Evolutionary conservation across 2,113 vertebrate genomes (phyloP).

Genomic region (Malurus elegans): DNA sequence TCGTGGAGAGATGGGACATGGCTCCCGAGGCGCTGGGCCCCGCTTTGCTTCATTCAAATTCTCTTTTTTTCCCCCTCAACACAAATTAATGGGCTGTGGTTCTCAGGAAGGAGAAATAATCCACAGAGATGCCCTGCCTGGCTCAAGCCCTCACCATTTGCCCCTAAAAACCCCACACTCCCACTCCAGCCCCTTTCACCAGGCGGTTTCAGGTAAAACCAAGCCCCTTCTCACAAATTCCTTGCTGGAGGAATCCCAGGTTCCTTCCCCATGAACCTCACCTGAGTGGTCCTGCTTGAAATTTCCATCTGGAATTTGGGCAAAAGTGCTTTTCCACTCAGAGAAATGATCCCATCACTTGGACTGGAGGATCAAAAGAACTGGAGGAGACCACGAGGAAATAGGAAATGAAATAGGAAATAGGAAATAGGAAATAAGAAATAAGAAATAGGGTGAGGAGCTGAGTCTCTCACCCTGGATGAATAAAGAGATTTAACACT

Average conservation of each 20-base stretch:
- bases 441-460: neutral
- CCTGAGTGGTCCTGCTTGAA: neutral
- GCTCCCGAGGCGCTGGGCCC: neutral
- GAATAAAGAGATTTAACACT: neutral
- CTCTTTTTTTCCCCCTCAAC: neutral
- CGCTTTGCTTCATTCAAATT: neutral
- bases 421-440: neutral
- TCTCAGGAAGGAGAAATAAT: neutral
- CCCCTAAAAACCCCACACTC: neutral
- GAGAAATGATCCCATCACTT: neutral
- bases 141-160: neutral
- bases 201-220: neutral
- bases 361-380: accelerated
- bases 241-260: neutral
- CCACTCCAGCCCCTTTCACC: neutral
- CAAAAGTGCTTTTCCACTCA: neutral
- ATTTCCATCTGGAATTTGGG: neutral
- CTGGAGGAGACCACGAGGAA: neutral
- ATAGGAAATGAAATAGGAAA: neutral
- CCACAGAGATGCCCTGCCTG: neutral
- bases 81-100: neutral
- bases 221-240: neutral
- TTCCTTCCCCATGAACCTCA: neutral
- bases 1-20: neutral
- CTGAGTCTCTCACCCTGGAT: neutral